Evolutionary conservation across 1,140 invertebrate genomes (phyloP), one percentile per base, ranked within the genome.

Genomic region (Drosophila kepulauana): DNA sequence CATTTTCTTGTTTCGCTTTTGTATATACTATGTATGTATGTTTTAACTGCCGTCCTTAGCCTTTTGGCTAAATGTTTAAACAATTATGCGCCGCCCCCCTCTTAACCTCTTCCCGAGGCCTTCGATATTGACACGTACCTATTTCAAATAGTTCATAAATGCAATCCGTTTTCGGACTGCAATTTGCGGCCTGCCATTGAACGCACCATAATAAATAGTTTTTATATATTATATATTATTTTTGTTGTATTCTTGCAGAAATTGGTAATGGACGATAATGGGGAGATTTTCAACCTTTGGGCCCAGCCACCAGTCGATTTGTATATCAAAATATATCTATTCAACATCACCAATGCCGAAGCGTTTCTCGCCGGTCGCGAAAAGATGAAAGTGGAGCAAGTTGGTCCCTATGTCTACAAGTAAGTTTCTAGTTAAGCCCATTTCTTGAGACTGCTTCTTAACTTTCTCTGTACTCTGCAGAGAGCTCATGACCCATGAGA

Each of bases 341-440:
- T 98, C 92, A 98, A 99, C 88, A 93, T 98, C 0, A 98, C 96
- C 4, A 99, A 99, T 92, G 94, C 94, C 15, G 95, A 97, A 3
- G 96, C 96, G 1, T 98, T 96, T 82, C 92, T 97, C 79, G 93
- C 94, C 2, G 96, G 96, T 0, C 93, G 94, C 30, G 94, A 95
- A 25, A 97, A 96, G 82, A 92, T 98, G 1, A 94, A 93, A 61
- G 93, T 99, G 3, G 91, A 96, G 81, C 95, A 99, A 94, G 94
- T 96, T 52, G 98, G 98, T 0, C 98, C 98, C 0, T 99, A 98
- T 91, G 96, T 97, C 5, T 99, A 98, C 93, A 97, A 95, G 97
- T 98, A 93, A 94, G 93, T 93, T 7, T 0, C 3, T 0, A 4
- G 20, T 3, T 25, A 25, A 4, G 0, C 0, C 20, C 20, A 25